Evolutionary conservation across 2,888 invertebrate genomes (phyloP).

Genomic region (Habrosyne pyritoides): DNA sequence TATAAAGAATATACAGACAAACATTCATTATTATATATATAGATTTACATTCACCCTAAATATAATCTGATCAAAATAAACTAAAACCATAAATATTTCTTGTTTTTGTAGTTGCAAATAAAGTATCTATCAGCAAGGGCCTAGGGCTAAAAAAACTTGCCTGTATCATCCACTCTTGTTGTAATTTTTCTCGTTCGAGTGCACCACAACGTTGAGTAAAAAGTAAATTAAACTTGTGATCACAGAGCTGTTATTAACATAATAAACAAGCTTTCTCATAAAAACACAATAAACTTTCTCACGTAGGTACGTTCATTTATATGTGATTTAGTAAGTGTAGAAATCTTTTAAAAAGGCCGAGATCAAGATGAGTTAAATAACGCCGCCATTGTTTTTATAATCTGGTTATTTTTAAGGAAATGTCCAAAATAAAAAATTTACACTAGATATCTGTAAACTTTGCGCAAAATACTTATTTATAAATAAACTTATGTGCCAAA

Average conservation of each 20-base stretch:
- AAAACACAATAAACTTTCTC: slow-evolving; percentile 8
- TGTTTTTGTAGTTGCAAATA: too few species aligned
- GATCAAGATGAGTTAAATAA: not conserved
- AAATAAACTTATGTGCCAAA: too few species aligned
- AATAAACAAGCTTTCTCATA: slow-evolving; percentile 73
- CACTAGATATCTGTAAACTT: too few species aligned
- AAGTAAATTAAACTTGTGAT: slow-evolving; percentile 70
- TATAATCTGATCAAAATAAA: too few species aligned
- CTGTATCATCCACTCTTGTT: not conserved
- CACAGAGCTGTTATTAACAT: slow-evolving; percentile 59
- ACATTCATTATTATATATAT: too few species aligned
- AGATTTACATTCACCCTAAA: too few species aligned
- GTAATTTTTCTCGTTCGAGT: slow-evolving; percentile 8
- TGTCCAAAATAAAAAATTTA: too few species aligned
- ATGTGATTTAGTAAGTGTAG: slow-evolving; percentile 57
- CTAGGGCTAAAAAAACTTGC: too few species aligned
- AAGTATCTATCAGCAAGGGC: too few species aligned
- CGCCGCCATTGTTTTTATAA: not conserved
- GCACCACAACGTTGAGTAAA: slow-evolving; percentile 57
- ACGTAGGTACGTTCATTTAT: slow-evolving; percentile 27
- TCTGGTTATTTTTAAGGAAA: slow-evolving; percentile 5
- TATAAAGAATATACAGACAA: too few species aligned
- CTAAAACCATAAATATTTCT: too few species aligned
- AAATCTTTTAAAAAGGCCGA: slow-evolving; percentile 47
- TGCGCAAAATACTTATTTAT: too few species aligned